Evolutionary conservation across 2,797 vertebrate genomes (phyloP).

Genomic region (Knipowitschia caucasica): DNA sequence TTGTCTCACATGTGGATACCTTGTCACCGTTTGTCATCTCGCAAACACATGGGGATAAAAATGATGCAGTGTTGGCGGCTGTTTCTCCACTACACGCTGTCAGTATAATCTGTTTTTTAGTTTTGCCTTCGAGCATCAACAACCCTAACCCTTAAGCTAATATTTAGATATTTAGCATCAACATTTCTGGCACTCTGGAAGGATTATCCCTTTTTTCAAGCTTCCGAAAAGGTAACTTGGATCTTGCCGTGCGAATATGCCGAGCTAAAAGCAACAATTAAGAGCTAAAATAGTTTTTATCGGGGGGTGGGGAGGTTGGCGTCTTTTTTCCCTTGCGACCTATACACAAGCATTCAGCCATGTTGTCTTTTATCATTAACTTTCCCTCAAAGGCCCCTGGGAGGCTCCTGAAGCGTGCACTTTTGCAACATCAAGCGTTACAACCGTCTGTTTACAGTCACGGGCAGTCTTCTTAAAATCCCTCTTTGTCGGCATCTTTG

Average conservation of each 20-base stretch:
- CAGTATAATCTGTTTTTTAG: slow-evolving; percentile 17
- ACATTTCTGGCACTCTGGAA: slow-evolving; percentile 35
- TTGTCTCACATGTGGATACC: slow-evolving; percentile 31
- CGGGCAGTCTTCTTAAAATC: slow-evolving; percentile 33
- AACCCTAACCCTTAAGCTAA: slow-evolving; percentile 31
- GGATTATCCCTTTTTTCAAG: slow-evolving; percentile 33
- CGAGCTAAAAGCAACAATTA: slow-evolving; percentile 44
- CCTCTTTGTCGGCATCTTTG: background rate
- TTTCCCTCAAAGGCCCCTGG: slow-evolving; percentile 42
- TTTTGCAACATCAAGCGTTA: slow-evolving; percentile 48
- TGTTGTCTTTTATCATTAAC: slow-evolving; percentile 65
- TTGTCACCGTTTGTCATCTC: slow-evolving; percentile 38
- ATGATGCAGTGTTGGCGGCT: slow-evolving; percentile 11
- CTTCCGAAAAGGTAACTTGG: slow-evolving; percentile 26
- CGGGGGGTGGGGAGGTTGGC: slow-evolving; percentile 19
- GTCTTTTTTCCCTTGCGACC: slow-evolving; percentile 36
- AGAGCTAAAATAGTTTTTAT: slow-evolving; percentile 46
- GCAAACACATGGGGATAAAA: slow-evolving; percentile 22
- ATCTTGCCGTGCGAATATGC: slow-evolving; percentile 37
- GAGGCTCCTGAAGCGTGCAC: slow-evolving; percentile 36
- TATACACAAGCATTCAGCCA: slow-evolving; percentile 48
- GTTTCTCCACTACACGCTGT: slow-evolving; percentile 6
- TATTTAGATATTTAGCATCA: slow-evolving; percentile 47
- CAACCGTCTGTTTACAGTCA: slow-evolving; percentile 43
- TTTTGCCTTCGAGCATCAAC: slow-evolving; percentile 41